Evolutionary conservation across 30 jellyfish, hydroid and myxozoan species (phyloP).

Genomic region (Hydractinia symbiolongicarpus): DNA sequence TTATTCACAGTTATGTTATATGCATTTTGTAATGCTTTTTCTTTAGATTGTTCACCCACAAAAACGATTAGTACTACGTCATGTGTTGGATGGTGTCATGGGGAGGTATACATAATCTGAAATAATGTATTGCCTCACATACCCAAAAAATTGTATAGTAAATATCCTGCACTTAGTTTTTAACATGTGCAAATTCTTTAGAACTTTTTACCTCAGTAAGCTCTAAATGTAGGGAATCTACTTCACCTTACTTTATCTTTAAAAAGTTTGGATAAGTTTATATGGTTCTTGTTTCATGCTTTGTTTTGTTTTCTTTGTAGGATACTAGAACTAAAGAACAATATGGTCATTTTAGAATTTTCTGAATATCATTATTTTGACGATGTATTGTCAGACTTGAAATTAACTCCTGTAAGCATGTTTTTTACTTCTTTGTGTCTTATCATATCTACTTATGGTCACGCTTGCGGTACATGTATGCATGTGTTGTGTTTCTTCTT

Average conservation of each 20-base stretch:
- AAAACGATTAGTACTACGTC: conserved; percentile 62
- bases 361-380: conserved; percentile 89
- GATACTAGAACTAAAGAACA: conserved; percentile 76
- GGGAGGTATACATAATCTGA: conserved; percentile 45
- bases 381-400: conserved; percentile 84
- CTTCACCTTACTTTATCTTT: no score
- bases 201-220: no score
- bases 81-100: conserved; percentile 81
- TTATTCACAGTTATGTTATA: no score
- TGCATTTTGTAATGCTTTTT: no score
- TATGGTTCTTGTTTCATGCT: no score
- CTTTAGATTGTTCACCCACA: conserved; percentile 88
- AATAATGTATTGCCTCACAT: no score
- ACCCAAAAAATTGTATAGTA: no score
- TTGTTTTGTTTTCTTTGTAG: conserved; percentile 33
- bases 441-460: not conserved
- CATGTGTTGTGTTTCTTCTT: not conserved
- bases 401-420: conserved; percentile 82
- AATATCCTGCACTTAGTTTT: no score
- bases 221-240: no score
- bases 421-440: conserved; percentile 9
- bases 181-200: no score
- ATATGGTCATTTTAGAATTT: conserved; percentile 75
- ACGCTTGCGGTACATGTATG: not conserved
- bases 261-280: no score